Evolutionary conservation across 2,888 invertebrate species (phyloP), one percentile per base, ranked within the genome.

Genomic region (Chrysolina haemoptera): DNA sequence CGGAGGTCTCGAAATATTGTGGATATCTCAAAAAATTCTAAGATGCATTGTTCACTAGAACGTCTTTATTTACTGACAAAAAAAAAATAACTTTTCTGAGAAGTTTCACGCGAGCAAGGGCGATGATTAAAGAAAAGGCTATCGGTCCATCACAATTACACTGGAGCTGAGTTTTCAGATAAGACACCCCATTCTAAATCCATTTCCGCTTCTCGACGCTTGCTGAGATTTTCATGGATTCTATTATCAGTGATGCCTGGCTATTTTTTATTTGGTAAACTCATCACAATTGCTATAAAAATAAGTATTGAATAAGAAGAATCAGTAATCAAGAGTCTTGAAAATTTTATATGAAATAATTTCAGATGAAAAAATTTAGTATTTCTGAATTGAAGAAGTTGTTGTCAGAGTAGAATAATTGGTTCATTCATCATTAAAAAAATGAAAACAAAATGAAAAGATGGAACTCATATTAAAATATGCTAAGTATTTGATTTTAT

Each of bases 121-220:
- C 67, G 50, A 70, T 73, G 75, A 73, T 75, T 75, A 73, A 75
- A 72, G 66, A 70, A 35, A 62, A 66, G 66, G 62, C 71, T 78
- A 78, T 78, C 76, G 74, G 76, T 63, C 69, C 74, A 78, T 78
- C 76, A 75, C 78, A 74, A 76, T 76, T 78, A 78, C 76, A 63
- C 74, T 65, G 72, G 71, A 75, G 73, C 74, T 67, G 71, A 78
- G 72, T 78, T 73, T 72, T 70, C 48, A 73, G 78, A 78, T 78
- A 78, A 78, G 78, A 66, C 75, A 65, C 75, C 78, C 76, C 73
- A 75, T 73, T 77, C 77, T 71, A 75, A 78, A 78, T 77, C 78
- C 77, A 80, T 75, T 75, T 71, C 71, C 71, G 71, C 73, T 74
- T 71, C 66, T 73, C 68, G 63, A 50, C 70, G 72, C 62, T 70